These are phyloP conservation scores for Sisor rabdophorus DNA, from an alignment of 2,113 vertebrate species.

Conservation along the genomic window DNA sequence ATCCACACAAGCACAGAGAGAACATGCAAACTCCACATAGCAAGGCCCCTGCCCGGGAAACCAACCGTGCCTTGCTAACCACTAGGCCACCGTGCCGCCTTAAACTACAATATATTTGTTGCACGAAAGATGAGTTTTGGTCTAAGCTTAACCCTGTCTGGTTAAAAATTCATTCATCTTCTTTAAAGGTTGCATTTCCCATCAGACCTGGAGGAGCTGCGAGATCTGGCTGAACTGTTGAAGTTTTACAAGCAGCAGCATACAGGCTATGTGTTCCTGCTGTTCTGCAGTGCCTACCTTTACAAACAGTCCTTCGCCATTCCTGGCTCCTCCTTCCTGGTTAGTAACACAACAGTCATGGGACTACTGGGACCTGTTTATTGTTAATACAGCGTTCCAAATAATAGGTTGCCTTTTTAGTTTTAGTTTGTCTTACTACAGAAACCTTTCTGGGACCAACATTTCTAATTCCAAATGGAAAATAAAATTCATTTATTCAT, in stretches of 20 bases:
- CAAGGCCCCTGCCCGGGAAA: too few relatives aligned
- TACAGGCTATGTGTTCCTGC: constrained; percentile 79
- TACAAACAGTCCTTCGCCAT: constrained; percentile 98
- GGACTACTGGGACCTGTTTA: too few relatives aligned
- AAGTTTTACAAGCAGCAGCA: constrained; percentile 84
- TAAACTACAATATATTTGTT: too few relatives aligned
- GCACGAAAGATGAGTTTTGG: too few relatives aligned
- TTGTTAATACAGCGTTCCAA: neutral
- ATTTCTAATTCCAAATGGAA: neutral
- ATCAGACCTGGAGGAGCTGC: constrained; percentile 85
- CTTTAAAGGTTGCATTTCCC: constrained; percentile 81
- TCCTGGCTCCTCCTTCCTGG: constrained; percentile 93
- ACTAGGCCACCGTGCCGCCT: too few relatives aligned
- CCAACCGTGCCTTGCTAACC: too few relatives aligned
- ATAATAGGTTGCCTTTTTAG: neutral
- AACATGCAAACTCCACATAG: too few relatives aligned
- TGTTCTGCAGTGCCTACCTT: constrained; percentile 92
- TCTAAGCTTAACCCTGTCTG: too few relatives aligned
- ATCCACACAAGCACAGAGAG: too few relatives aligned
- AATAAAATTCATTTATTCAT: too few relatives aligned
- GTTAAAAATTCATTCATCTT: neutral
- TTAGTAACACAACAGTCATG: constrained; percentile 54
- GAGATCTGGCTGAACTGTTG: constrained; percentile 79
- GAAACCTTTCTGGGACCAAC: neutral
- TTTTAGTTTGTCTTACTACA: neutral